These are phyloP conservation scores for Cichladusa arquata DNA, from an alignment of 2,113 vertebrate genomes.

Conservation along the genomic window DNA sequence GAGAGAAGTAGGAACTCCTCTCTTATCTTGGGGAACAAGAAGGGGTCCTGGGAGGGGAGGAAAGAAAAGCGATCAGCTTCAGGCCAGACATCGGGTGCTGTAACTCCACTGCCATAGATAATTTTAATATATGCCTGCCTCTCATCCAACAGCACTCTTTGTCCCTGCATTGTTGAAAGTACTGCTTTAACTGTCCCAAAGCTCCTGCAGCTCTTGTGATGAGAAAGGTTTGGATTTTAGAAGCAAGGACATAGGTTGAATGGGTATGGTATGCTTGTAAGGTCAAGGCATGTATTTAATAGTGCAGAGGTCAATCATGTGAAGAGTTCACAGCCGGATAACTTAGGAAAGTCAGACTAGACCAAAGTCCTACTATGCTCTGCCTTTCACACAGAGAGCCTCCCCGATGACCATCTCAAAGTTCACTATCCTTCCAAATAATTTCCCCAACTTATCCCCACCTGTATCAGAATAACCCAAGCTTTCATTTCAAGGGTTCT, in stretches of 20 bases:
- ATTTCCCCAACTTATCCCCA: not conserved
- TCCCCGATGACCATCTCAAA: not conserved
- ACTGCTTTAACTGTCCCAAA: not conserved
- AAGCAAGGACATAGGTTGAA: not conserved
- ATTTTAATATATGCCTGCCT: not conserved
- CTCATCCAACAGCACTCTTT: not conserved
- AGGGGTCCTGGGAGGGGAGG: not conserved
- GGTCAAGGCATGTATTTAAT: not conserved
- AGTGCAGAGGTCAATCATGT: not conserved
- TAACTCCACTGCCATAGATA: not conserved
- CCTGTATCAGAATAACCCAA: not conserved
- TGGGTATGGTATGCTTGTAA: not conserved
- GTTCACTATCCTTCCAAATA: not conserved
- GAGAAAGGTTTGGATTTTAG: not conserved
- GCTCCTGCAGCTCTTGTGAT: not conserved
- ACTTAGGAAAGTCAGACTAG: not conserved
- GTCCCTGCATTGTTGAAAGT: not conserved
- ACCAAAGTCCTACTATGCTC: conserved; percentile 12
- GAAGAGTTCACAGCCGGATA: not conserved
- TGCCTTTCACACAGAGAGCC: not conserved
- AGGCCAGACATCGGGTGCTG: not conserved
- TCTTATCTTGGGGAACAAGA: not conserved
- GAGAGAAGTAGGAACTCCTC: conserved; percentile 87
- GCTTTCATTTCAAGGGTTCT: not conserved
- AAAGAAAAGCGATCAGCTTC: not conserved